Conservation (phyloP, 2,797 vertebrate species). For the Schizopygopsis pylzovi region DNA sequence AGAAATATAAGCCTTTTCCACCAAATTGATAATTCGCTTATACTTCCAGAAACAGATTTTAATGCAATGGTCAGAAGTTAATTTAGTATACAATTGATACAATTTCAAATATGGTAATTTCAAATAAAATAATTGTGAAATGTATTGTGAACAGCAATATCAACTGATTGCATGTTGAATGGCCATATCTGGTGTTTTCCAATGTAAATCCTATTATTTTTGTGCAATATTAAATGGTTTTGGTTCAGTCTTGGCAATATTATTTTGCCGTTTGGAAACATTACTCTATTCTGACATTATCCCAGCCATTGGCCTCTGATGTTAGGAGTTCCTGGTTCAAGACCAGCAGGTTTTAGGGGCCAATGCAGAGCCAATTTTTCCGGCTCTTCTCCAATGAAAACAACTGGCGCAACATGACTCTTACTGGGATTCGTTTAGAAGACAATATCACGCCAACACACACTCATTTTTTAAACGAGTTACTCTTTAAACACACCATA, state of each 20-base stretch:
- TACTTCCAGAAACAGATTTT: neutral
- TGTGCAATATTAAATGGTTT: neutral
- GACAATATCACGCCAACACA: neutral
- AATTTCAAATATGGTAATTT: neutral
- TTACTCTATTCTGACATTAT: neutral
- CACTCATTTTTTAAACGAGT: neutral
- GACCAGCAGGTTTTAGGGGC: neutral
- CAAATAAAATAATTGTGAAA: no score
- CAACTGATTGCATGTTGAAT: neutral
- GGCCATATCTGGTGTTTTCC: neutral
- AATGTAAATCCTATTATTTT: neutral
- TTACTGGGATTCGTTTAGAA: neutral
- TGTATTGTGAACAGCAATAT: neutral
- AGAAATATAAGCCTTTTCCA: neutral
- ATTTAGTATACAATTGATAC: neutral
- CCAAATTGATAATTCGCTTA: neutral
- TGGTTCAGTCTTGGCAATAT: neutral
- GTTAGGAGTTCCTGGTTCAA: neutral
- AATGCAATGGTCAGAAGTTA: neutral
- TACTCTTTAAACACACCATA: slow-evolving; percentile 18
- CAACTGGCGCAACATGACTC: neutral
- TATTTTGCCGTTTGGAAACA: neutral
- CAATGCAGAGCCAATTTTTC: neutral
- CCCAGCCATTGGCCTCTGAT: neutral
- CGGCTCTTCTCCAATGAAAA: neutral